phyloP scores from a whole-genome alignment of 2,888 invertebrate genomes.

The Agriopis aurantiaria region DNA sequence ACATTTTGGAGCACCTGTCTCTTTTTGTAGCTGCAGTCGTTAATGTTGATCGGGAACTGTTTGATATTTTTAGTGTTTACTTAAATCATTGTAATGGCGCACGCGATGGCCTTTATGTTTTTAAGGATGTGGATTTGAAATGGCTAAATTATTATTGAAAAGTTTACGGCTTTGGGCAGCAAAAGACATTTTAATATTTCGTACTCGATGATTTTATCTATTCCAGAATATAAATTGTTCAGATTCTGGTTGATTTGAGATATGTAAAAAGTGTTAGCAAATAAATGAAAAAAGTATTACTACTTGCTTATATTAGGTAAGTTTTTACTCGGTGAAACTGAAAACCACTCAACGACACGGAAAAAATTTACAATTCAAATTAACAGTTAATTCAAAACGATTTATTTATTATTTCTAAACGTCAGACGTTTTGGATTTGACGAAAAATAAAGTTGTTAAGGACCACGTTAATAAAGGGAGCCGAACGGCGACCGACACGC shows the following conservation, averaged over 20 bases:
- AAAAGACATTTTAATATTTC: background rate
- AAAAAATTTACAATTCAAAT: conserved; percentile 78
- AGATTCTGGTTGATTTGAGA: background rate
- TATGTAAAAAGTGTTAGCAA: background rate
- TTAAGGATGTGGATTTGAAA: conserved; percentile 30
- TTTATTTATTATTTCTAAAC: conserved; percentile 66
- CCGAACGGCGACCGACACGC: conserved; percentile 68
- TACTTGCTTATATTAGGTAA: background rate
- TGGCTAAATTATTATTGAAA: conserved; percentile 29
- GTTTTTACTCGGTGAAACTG: conserved; percentile 3
- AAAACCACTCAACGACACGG: conserved; percentile 54
- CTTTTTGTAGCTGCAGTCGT: conserved; percentile 64
- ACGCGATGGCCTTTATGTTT: conserved; percentile 58
- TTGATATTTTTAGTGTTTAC: conserved; percentile 51
- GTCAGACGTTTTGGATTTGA: conserved; percentile 67
- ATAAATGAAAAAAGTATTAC: background rate
- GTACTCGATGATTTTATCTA: background rate
- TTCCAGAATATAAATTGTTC: background rate
- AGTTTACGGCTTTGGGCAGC: background rate
- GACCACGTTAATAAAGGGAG: conserved; percentile 62
- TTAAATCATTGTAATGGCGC: conserved; percentile 53
- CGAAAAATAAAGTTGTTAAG: conserved; percentile 80
- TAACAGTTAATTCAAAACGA: conserved; percentile 64
- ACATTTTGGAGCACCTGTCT: conserved; percentile 76
- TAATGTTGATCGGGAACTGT: conserved; percentile 59